Conservation (phyloP, 2,113 vertebrate species). For the Eolophus roseicapilla region DNA sequence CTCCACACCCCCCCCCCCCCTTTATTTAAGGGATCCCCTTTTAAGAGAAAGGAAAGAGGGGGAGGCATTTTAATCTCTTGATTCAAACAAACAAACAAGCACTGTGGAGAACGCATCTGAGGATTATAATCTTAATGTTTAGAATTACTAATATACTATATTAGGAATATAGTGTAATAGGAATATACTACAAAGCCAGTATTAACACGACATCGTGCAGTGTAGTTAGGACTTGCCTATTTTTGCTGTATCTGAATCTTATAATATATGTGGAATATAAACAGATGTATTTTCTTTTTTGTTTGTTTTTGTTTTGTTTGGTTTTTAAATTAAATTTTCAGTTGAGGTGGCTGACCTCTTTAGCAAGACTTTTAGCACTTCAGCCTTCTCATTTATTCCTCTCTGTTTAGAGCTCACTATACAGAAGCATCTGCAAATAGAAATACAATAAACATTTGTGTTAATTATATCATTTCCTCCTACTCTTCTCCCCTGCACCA, state of each 20-base stretch:
- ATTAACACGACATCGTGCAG: background rate
- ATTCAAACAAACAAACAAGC: background rate
- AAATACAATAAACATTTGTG: constrained; percentile 60
- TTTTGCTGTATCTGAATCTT: background rate
- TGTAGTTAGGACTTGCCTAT: background rate
- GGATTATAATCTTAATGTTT: background rate
- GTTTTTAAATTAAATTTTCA: background rate
- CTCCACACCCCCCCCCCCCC: background rate
- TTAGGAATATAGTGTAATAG: background rate
- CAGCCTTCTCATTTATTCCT: background rate
- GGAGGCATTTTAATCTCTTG: background rate
- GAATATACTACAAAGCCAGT: background rate
- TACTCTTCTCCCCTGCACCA: constrained; percentile 32
- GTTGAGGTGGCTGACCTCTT: background rate
- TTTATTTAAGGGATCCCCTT: background rate
- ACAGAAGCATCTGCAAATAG: constrained; percentile 30
- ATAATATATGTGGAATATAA: background rate
- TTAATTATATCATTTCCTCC: constrained; percentile 46
- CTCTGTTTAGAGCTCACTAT: background rate
- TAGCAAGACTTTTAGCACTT: background rate
- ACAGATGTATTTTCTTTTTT: background rate
- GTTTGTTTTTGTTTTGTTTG: background rate
- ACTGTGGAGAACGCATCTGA: background rate
- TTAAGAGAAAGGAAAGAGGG: background rate
- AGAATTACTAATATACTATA: background rate